phyloP scores from a whole-genome alignment of 2,888 invertebrate genomes.

The Diogma glabrata region DNA sequence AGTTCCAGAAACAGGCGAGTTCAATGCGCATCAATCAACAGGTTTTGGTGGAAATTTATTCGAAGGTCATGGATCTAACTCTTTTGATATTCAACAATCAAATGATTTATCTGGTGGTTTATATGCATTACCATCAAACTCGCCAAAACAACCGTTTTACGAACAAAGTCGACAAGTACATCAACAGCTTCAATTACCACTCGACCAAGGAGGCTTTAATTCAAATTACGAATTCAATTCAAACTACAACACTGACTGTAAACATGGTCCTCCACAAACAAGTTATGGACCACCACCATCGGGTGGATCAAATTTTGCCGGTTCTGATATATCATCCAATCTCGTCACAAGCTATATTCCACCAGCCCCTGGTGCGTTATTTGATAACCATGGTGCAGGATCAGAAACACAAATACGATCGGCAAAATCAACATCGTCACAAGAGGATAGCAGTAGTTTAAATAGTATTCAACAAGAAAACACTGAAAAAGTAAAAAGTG shows the following conservation, averaged over 20 bases:
- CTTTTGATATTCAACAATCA: slow-evolving; percentile 55
- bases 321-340: slow-evolving; percentile 2
- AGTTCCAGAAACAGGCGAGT: no score
- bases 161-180: slow-evolving; percentile 25
- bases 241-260: slow-evolving; percentile 24
- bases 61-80: no score
- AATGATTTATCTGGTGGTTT: slow-evolving; percentile 36
- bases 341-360: slow-evolving; percentile 19
- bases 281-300: slow-evolving; percentile 24
- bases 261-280: slow-evolving; percentile 28
- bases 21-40: no score
- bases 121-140: slow-evolving; percentile 23
- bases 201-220: slow-evolving; percentile 6
- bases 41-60: no score
- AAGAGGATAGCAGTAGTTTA: not conserved
- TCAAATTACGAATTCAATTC: no score
- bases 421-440: slow-evolving; percentile 1
- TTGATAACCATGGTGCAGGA: slow-evolving; percentile 25
- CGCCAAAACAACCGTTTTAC: slow-evolving; percentile 25
- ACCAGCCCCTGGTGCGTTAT: slow-evolving; percentile 24
- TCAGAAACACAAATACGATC: slow-evolving; percentile 22
- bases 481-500: not conserved
- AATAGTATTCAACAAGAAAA: not conserved
- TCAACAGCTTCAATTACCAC: slow-evolving; percentile 13
- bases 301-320: slow-evolving; percentile 20